Evolutionary conservation across 2,888 invertebrate species (phyloP).

Genomic region (Scaptomyza parva): DNA sequence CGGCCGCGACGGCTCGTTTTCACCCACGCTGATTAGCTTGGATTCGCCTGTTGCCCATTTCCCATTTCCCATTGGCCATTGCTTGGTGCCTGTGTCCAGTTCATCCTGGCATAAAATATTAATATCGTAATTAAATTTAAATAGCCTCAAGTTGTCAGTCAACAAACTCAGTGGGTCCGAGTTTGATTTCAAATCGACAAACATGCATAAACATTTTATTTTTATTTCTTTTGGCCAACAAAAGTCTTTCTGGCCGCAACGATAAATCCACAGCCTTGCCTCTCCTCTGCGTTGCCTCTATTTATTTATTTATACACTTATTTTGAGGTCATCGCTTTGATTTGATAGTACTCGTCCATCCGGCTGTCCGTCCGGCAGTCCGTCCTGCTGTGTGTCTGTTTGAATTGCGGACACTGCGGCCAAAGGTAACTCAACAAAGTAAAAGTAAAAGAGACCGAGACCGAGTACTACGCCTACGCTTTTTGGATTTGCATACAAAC

Average conservation of each 20-base stretch:
- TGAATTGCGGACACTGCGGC: slow-evolving; percentile 4
- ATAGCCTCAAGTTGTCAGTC: slow-evolving; percentile 64
- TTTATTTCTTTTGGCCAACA: slow-evolving; percentile 56
- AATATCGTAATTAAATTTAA: slow-evolving; percentile 72
- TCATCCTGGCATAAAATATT: slow-evolving; percentile 63
- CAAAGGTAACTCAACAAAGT: slow-evolving; percentile 23
- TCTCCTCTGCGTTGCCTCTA: slow-evolving; percentile 29
- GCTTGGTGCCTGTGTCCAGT: slow-evolving; percentile 31
- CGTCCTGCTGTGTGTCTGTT: not conserved
- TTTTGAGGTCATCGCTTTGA: slow-evolving; percentile 66
- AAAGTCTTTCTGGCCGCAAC: slow-evolving; percentile 35
- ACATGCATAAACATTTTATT: slow-evolving; percentile 42
- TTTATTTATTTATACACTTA: slow-evolving; percentile 74
- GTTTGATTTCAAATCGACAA: slow-evolving; percentile 58
- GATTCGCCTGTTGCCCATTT: not conserved
- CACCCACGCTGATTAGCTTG: slow-evolving; percentile 56
- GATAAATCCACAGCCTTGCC: slow-evolving; percentile 59
- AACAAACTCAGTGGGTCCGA: slow-evolving; percentile 33
- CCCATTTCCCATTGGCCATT: not conserved
- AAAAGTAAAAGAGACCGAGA: no score
- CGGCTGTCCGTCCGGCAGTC: not conserved
- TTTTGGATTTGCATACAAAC: not conserved
- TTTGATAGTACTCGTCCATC: slow-evolving; percentile 54
- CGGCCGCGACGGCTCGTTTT: slow-evolving; percentile 48
- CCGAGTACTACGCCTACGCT: slow-evolving; percentile 13